Conservation (phyloP, 1,140 invertebrate species). For the Babylonia areolata region DNA sequence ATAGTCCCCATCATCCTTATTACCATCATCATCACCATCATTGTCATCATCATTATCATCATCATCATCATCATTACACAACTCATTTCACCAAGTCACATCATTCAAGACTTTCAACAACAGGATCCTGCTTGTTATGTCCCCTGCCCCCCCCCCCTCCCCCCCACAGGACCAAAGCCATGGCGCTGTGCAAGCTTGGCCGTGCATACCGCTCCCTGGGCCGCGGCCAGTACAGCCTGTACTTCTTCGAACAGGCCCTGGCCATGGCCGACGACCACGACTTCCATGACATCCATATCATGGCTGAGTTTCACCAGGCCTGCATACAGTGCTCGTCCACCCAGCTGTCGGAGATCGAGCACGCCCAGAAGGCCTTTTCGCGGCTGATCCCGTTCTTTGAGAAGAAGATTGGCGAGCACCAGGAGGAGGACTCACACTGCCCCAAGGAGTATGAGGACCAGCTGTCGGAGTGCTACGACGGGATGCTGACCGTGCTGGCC, state of each 20-base stretch:
- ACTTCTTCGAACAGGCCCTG: constrained; percentile 64
- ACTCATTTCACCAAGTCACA: no score
- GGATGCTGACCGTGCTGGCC: constrained; percentile 65
- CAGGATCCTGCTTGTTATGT: no score
- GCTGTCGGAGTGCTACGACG: constrained; percentile 69
- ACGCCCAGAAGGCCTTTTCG: constrained; percentile 62
- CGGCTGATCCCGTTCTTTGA: constrained; percentile 69
- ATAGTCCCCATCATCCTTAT: no score
- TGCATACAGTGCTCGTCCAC: constrained; percentile 67
- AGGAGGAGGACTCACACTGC: constrained; percentile 66
- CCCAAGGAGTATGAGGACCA: constrained; percentile 63
- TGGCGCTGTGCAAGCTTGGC: constrained; percentile 67
- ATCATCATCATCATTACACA: no score
- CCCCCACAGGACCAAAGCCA: constrained; percentile 49
- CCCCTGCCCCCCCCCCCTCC: no score
- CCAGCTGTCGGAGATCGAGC: constrained; percentile 64
- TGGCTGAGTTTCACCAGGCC: constrained; percentile 67
- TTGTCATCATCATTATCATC: no score
- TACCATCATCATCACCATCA: no score
- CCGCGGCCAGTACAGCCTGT: constrained; percentile 64
- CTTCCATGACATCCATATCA: constrained; percentile 60
- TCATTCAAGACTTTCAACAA: no score
- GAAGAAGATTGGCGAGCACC: constrained; percentile 62
- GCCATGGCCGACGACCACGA: constrained; percentile 63
- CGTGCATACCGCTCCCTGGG: constrained; percentile 59